Evolutionary conservation across 1,140 invertebrate genomes (phyloP).

Genomic region (Psilanteris sp.): DNA sequence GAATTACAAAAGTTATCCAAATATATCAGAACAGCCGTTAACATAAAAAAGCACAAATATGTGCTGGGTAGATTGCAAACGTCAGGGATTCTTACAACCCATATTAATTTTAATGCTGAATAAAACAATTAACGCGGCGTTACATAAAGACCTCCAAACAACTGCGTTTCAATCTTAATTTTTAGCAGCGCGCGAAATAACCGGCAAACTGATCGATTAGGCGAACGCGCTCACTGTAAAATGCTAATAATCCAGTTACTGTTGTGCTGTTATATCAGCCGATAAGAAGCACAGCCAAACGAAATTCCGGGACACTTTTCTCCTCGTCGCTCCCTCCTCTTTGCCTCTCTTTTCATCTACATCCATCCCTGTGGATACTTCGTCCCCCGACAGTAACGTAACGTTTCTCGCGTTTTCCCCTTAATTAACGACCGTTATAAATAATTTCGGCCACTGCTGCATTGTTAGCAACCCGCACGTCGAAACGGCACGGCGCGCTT

Average conservation of each 20-base stretch:
- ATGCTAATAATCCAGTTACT: no score
- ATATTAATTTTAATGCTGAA: slow-evolving; percentile 8
- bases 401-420: slow-evolving; percentile 65
- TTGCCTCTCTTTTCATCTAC: slow-evolving; percentile 3
- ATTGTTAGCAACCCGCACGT: slow-evolving; percentile 66
- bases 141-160: no score
- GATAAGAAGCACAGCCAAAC: slow-evolving; percentile 69
- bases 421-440: slow-evolving; percentile 76
- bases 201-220: slow-evolving; percentile 70
- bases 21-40: slow-evolving; percentile 45
- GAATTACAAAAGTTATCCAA: slow-evolving; percentile 57
- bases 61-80: neutral
- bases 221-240: no score
- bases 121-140: slow-evolving; percentile 21
- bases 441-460: slow-evolving; percentile 71
- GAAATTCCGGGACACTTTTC: slow-evolving; percentile 31
- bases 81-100: neutral
- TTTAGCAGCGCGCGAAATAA: slow-evolving; percentile 72
- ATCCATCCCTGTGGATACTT: slow-evolving; percentile 47
- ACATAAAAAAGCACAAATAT: slow-evolving; percentile 35
- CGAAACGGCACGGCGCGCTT: slow-evolving; percentile 51
- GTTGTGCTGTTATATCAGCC: no score
- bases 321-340: slow-evolving; percentile 5
- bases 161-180: slow-evolving; percentile 70
- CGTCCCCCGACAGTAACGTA: slow-evolving; percentile 31